phyloP scores from a whole-genome alignment of 2,113 vertebrate species.

The Caloenas nicobarica region DNA sequence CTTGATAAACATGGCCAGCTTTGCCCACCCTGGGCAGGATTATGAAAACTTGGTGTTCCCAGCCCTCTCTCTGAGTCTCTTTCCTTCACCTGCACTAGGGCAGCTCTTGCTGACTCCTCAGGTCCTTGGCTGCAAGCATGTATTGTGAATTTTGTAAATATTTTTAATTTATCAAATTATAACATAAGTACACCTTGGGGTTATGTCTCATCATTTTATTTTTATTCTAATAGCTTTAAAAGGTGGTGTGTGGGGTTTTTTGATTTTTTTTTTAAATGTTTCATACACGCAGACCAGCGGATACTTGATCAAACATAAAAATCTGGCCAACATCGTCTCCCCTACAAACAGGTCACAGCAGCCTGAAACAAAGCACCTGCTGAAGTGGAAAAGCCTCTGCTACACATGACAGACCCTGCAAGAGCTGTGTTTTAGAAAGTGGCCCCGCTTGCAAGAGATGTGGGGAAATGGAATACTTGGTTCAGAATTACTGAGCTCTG shows the following conservation, averaged over 20 bases:
- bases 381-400: not conserved
- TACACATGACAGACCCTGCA: not conserved
- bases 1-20: not conserved
- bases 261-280: not conserved
- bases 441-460: accelerated
- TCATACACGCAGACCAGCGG: not conserved
- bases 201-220: not conserved
- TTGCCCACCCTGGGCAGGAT: not conserved
- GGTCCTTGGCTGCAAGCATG: not conserved
- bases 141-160: not conserved
- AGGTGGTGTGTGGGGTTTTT: no score
- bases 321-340: not conserved
- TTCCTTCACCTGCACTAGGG: not conserved
- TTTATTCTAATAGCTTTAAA: not conserved
- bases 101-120: not conserved
- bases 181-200: not conserved
- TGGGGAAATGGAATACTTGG: not conserved
- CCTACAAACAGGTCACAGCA: not conserved
- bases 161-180: not conserved
- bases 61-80: not conserved
- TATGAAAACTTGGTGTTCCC: not conserved
- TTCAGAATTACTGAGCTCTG: not conserved
- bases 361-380: not conserved
- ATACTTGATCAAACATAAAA: not conserved
- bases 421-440: not conserved